Percentiles rank a stretch among this genome's conserved stretches.
phyloP scores from a whole-genome alignment of 1,140 invertebrate genomes.

The Lepidurus packardi region DNA sequence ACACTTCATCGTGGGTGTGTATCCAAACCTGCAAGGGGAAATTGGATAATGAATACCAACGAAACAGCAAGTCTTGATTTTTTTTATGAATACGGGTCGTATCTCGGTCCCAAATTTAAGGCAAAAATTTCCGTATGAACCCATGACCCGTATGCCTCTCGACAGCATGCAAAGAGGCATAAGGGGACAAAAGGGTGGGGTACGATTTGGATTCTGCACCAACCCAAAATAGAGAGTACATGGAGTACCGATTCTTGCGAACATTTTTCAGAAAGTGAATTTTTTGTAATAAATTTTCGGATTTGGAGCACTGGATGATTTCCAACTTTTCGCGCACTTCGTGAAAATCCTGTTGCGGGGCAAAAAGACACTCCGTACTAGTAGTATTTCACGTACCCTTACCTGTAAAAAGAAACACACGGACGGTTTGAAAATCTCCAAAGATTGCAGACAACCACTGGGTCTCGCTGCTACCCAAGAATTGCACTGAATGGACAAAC shows the following conservation, averaged over 20 bases:
- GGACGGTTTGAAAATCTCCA: neutral
- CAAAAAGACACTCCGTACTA: neutral
- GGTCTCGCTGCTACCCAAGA: neutral
- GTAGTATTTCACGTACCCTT: neutral
- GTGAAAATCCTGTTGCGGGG: neutral
- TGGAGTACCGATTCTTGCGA: no score
- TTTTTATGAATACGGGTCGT: no score
- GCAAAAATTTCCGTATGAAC: no score
- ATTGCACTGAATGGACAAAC: neutral
- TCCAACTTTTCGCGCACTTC: neutral
- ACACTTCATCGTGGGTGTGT: conserved; percentile 17
- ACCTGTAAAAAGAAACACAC: conserved; percentile 22
- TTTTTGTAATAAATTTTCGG: no score
- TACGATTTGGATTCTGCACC: no score
- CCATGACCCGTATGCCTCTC: no score
- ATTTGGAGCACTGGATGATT: neutral
- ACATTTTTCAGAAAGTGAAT: no score
- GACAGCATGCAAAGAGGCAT: no score
- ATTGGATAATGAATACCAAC: neutral
- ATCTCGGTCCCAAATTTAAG: no score
- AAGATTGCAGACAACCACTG: neutral
- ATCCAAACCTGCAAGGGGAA: neutral
- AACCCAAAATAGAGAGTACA: no score
- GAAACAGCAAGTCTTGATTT: neutral
- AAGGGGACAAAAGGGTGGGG: no score